Evolutionary conservation across 92 coral and sea anemone genomes (phyloP).

Genomic region (Phenganax stokvisi): DNA sequence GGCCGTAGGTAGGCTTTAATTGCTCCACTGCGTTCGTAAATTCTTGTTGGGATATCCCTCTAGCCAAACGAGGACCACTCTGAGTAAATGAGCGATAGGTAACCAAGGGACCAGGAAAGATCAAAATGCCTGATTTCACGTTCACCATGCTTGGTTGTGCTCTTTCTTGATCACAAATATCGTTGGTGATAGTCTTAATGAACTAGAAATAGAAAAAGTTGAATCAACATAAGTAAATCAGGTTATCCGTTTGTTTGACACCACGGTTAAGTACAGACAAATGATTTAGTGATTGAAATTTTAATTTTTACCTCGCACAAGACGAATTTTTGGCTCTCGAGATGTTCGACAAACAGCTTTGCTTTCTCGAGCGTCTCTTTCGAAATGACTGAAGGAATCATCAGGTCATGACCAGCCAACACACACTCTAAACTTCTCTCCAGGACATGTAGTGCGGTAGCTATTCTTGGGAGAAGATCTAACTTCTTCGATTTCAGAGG

Average conservation of each 20-base stretch:
- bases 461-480: constrained; percentile 2
- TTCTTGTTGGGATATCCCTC: background rate
- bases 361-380: background rate
- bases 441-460: background rate
- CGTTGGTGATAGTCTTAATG: background rate
- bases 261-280: background rate
- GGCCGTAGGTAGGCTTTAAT: background rate
- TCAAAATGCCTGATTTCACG: background rate
- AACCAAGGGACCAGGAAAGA: background rate
- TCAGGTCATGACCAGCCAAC: background rate
- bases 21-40: background rate
- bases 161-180: background rate
- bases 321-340: background rate
- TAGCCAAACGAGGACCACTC: background rate
- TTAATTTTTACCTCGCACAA: background rate
- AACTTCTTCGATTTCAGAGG: background rate
- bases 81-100: background rate
- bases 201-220: background rate
- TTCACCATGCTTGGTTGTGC: background rate
- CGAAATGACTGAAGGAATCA: background rate
- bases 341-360: constrained; percentile 9
- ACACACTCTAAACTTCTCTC: background rate
- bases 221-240: background rate
- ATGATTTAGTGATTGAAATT: background rate
- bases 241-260: background rate